Evolutionary conservation across 2,113 vertebrate species (phyloP).

Genomic region (Colinus virginianus): DNA sequence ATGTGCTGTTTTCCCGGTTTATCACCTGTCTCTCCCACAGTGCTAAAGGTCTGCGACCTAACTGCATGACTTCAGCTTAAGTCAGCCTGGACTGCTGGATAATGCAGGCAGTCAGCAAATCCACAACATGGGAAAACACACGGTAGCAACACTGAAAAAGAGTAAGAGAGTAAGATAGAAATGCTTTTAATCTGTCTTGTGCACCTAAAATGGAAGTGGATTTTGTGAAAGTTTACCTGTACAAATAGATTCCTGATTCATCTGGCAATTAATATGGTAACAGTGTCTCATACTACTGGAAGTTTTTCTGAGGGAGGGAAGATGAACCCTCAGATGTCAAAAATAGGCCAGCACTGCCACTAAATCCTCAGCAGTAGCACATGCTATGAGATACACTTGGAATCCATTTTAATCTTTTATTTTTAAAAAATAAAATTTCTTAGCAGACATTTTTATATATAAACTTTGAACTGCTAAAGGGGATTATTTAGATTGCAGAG

Average conservation of each 20-base stretch:
- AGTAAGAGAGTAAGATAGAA: not conserved
- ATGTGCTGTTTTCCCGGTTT: not conserved
- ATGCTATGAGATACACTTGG: not conserved
- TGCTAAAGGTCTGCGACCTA: not conserved
- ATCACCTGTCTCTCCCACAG: not conserved
- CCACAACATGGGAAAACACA: not conserved
- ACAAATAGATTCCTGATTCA: not conserved
- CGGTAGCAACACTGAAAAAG: not conserved
- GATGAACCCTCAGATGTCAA: not conserved
- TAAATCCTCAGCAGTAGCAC: not conserved
- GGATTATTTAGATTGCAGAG: conserved; percentile 17
- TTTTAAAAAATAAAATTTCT: not conserved
- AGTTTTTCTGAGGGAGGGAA: not conserved
- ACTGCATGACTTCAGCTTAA: not conserved
- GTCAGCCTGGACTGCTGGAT: not conserved
- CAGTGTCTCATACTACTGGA: not conserved
- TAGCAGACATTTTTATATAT: not conserved
- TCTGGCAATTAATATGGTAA: not conserved
- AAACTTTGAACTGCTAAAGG: not conserved
- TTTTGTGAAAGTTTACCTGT: not conserved
- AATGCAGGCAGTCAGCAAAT: not conserved
- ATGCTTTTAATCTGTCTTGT: not conserved
- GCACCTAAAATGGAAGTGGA: not conserved
- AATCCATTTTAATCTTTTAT: not conserved
- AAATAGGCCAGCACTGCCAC: not conserved